Conservation (phyloP, 1,140 invertebrate genomes). For the Pristionchus pacificus region DNA sequence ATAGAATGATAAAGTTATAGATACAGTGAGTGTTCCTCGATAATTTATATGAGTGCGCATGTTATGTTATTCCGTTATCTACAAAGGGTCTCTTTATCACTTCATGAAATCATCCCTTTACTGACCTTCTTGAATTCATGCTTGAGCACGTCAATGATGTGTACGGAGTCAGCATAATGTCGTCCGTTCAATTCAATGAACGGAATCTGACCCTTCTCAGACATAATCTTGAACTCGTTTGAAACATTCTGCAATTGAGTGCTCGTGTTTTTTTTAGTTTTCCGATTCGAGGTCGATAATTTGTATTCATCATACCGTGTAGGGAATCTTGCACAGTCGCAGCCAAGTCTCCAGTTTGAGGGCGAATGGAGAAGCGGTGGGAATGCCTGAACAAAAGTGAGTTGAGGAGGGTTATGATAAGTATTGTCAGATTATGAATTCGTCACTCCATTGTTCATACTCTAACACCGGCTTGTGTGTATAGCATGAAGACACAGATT, state of each 20-base stretch:
- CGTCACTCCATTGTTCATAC: too few species aligned
- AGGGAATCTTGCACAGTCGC: background rate
- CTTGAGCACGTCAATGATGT: background rate
- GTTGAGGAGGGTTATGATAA: too few species aligned
- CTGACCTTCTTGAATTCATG: background rate
- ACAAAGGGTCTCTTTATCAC: background rate
- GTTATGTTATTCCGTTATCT: background rate
- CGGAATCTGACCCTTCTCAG: background rate
- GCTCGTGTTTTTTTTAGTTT: background rate
- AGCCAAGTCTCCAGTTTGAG: background rate
- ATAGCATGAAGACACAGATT: too few species aligned
- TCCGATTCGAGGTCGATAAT: background rate
- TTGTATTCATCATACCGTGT: background rate
- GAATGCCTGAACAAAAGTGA: too few species aligned
- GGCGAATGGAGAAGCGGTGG: background rate
- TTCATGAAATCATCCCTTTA: too few species aligned
- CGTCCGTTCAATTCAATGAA: background rate
- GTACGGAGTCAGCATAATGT: background rate
- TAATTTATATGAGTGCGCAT: background rate
- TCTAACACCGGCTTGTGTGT: too few species aligned
- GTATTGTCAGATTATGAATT: too few species aligned
- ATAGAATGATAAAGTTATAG: too few species aligned
- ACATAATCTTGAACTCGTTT: background rate
- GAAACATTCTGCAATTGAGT: background rate
- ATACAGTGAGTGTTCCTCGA: background rate